A percentile compares a stretch with the other conserved stretches of the same genome.
These are phyloP conservation scores for Melieria omissa DNA, from an alignment of 2,888 invertebrate species.

Conservation along the genomic window DNA sequence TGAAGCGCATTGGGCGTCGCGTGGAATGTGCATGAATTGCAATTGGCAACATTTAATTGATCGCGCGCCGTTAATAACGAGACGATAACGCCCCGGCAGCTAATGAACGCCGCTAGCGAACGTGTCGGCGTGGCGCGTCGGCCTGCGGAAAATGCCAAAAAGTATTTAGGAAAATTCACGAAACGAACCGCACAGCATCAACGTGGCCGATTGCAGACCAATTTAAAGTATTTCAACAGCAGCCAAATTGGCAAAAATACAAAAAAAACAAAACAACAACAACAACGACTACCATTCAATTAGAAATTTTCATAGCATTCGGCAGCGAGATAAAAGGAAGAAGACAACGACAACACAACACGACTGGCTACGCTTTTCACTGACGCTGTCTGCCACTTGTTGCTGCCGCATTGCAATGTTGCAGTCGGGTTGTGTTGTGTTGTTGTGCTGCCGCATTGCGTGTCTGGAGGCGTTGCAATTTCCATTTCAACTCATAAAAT, in stretches of 20 bases:
- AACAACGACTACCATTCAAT: slow-evolving; percentile 41
- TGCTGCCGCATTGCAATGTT: no score
- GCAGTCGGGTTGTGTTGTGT: no score
- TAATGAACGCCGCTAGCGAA: slow-evolving; percentile 61
- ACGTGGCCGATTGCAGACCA: slow-evolving; percentile 13
- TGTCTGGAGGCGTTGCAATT: slow-evolving; percentile 57
- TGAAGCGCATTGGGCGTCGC: slow-evolving; percentile 15
- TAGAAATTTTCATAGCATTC: slow-evolving; percentile 20
- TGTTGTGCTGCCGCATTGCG: slow-evolving; percentile 42
- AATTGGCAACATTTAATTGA: slow-evolving; percentile 44
- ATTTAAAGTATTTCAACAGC: neutral
- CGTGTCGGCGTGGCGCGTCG: neutral
- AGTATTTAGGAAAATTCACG: slow-evolving; percentile 16
- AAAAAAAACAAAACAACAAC: slow-evolving; percentile 38
- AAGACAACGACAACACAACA: no score
- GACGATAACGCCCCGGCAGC: slow-evolving; percentile 60
- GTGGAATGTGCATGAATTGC: slow-evolving; percentile 11
- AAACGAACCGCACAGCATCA: neutral
- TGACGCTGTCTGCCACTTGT: no score
- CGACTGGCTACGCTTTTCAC: no score
- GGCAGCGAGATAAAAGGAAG: no score
- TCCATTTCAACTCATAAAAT: slow-evolving; percentile 55
- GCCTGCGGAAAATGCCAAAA: slow-evolving; percentile 14
- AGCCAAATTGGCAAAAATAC: slow-evolving; percentile 33
- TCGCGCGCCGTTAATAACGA: slow-evolving; percentile 50